Base-by-base conservation (phyloP, 2,888 invertebrate species). In the Elegia similella region DNA sequence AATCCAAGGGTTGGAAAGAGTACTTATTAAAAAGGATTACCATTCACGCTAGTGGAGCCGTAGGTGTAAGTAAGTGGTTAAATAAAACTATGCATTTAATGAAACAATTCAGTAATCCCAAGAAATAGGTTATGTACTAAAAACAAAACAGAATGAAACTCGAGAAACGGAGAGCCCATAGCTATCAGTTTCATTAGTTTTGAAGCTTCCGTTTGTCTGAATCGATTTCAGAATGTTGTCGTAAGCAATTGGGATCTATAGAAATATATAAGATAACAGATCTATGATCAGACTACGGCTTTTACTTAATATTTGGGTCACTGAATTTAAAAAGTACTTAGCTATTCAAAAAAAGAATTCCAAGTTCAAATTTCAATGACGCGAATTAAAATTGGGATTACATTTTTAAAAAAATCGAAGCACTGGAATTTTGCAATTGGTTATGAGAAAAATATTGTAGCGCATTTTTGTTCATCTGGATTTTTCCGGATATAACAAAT, bases 231-330 rank as follows among this genome's bases (percentile, higher is more conserved):
- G 54, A 46, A 15, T 34, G 54, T 32, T 30, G 34, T 55, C 32
- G 32, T 54, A 29, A 55, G 54, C 53, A 55, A 44, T 44, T 30
- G 44, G 34, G 7, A 12, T 23, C 62, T 61, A 61, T 64, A 61
- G 61, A 62, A 59, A 64, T n/a, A n/a, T n/a, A 44, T 48, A 16
- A 58, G 59, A 64, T 62, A 58, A 60, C 56, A 55, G 58, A 59
- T 61, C 58, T 61, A 60, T 57, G 53, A 58, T 59, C 58, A 56
- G 42, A 42, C 46, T 57, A 8, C 42, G 32, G 42, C 59, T 54
- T 59, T 64, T 5, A 23, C 23, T 23, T 62, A 64, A 62, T 64
- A 62, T 64, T 58, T 59, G 55, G 59, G 43, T 53, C 57, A 53
- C 58, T 54, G 61, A 54, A 42, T 59, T 59, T 57, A 57, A 42